Base-by-base conservation (phyloP, 2,797 vertebrate genomes). In the Cryptoblepharus egeriae region DNA sequence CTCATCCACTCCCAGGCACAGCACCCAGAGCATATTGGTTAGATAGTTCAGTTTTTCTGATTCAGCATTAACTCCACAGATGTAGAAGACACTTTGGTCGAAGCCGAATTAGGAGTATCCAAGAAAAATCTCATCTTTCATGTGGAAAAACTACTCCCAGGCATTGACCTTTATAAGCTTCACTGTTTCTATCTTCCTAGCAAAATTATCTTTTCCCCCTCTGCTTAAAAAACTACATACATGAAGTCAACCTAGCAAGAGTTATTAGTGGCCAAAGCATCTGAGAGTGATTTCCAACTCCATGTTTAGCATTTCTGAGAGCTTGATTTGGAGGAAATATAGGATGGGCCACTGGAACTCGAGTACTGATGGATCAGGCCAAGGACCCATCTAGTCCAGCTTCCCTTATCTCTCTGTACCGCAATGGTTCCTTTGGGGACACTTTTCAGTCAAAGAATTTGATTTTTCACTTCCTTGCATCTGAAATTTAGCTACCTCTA, bases 101-200 rank as follows among this genome's bases (percentile, higher is more conserved):
- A 45, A 61, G 15, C 30, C 61, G 65, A n/a, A 68, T 76, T 61
- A 55, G 57, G 24, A 70, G 16, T 49, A 61, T 70, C 42, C 30
- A 52, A 58, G 65, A 61, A 61, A 35, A 30, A 24, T 5, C 65
- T 63, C 30, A 49, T 63, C 42, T 63, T 67, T 58, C 61, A 18
- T 75, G 63, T 72, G 15, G 39, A 52, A 63, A 75, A 68, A 9
- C 22, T 32, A 13, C 69, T 79, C 28, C 42, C 26, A 83, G 75
- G 65, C 68, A 72, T 26, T 72, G 32, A 75, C 63, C 72, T 81
- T 75, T 81, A 58, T 77, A 39, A 75, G 39, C 55, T 26, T 35
- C n/a, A 35, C 37, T 69, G 26, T 75, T 63, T 37, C 49, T 82
- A 63, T 60, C 75, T 81, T 22, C 74, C 39, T 70, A 35, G 49